These are phyloP conservation scores for Oligia latruncula DNA, from an alignment of 2,888 invertebrate species.

Conservation along the genomic window DNA sequence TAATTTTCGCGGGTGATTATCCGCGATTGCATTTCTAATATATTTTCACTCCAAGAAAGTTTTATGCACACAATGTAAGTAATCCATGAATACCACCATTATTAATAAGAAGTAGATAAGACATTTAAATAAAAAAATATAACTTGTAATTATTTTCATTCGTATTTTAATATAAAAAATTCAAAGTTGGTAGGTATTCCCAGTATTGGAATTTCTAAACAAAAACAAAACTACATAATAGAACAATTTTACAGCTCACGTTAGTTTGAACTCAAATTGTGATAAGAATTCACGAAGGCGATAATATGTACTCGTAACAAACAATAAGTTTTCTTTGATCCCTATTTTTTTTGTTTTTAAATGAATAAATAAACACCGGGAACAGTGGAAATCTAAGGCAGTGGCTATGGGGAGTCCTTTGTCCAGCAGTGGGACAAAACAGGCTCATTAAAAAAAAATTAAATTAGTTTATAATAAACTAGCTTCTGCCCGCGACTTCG, in stretches of 20 bases:
- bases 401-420: neutral
- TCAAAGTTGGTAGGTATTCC: neutral
- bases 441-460: neutral
- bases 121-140: neutral
- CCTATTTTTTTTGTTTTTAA: neutral
- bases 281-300: conserved; percentile 30
- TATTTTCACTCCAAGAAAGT: conserved; percentile 68
- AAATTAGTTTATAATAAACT: neutral
- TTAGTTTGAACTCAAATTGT: conserved; percentile 26
- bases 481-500: too few relatives aligned
- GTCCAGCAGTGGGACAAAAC: neutral
- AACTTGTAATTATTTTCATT: neutral
- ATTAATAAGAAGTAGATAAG: neutral
- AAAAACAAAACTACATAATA: neutral
- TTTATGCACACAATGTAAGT: conserved; percentile 71
- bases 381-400: neutral
- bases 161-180: neutral
- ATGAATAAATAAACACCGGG: neutral
- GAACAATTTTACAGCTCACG: conserved; percentile 9
- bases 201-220: neutral
- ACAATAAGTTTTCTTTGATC: neutral
- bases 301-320: conserved; percentile 5
- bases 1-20: conserved; percentile 47
- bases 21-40: conserved; percentile 47
- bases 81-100: conserved; percentile 30